These are phyloP conservation scores for Aquila chrysaetos DNA, from an alignment of 2,797 vertebrate species.

Conservation along the genomic window DNA sequence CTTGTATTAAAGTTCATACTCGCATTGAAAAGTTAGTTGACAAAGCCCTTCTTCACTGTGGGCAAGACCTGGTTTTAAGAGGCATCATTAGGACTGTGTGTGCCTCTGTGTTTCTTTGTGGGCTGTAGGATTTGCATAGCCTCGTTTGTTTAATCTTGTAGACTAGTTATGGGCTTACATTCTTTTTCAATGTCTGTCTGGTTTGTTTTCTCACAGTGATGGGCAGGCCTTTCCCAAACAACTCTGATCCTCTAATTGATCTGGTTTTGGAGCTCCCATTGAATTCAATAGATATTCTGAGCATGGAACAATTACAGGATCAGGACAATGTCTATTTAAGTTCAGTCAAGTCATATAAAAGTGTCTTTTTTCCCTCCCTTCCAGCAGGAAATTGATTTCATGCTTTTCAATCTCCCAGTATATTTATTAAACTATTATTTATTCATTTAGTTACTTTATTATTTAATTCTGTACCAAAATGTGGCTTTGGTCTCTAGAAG, in stretches of 20 bases:
- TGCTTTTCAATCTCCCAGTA: conserved; percentile 24
- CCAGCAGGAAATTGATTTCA: conserved; percentile 46
- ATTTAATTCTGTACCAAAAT: conserved; percentile 26
- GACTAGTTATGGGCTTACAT: conserved; percentile 3
- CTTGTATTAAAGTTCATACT: not conserved
- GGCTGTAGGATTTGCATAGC: conserved; percentile 15
- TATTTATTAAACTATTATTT: conserved; percentile 42
- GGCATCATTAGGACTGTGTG: not conserved
- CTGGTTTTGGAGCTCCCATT: conserved; percentile 24
- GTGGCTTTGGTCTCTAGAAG: not conserved
- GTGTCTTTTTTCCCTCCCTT: not conserved
- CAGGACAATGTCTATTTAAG: conserved; percentile 39
- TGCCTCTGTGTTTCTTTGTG: not conserved
- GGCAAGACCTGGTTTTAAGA: not conserved
- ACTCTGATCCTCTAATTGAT: conserved; percentile 46
- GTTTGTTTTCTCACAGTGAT: conserved; percentile 29
- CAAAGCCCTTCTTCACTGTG: not conserved
- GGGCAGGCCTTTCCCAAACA: conserved; percentile 39
- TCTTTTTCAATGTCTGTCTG: not conserved
- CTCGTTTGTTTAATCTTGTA: not conserved
- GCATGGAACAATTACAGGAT: conserved; percentile 10
- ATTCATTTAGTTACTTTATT: conserved; percentile 19
- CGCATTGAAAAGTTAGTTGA: not conserved
- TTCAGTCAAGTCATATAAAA: not conserved
- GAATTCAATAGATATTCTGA: conserved; percentile 14